Evolutionary conservation across 1,140 invertebrate species (phyloP), one percentile per base, ranked within the genome.

Genomic region (Rhynchophorus ferrugineus): DNA sequence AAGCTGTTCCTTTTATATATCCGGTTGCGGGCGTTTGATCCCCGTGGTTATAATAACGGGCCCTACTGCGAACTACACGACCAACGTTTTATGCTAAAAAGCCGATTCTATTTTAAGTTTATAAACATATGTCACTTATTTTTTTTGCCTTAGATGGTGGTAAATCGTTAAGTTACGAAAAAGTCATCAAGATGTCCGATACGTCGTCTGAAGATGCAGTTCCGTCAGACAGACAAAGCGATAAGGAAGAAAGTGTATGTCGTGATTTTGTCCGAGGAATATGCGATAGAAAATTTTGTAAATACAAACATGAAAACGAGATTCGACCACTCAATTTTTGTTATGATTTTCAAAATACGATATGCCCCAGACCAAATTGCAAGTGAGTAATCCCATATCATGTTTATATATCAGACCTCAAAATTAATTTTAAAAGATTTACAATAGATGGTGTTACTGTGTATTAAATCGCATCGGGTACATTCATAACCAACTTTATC

Each of bases 261-360:
- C 63, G 81, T 11, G 81, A 83, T 64, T 83, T 78, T 58, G 55
- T 79, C 33, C 68, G 80, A 5, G 82, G 82, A 58, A 72, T 78
- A 13, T 92, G 89, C 68, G 80, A 82, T 49, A 73, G 88, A 7
- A 84, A 82, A 59, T 78, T 79, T 33, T 92, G 89, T 69, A 87
- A 87, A 59, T 89, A 80, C 61, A 73, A 78, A 18, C 85, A 88
- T 47, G 77, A 79, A 56, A 69, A 69, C 61, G 77, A 69, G 58
- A 72, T 42, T 63, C 71, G 22, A 60, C 71, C 38, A 1, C 61
- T 71, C n/a, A 73, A 78, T n/a, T 90, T 91, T 65, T 91, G 88
- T 64, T 87, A 90, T 65, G 88, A 91, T 65, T 90, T 78, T 71
- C 87, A 90, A 68, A 90, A 90, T 67, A 81, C 78, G 9, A 75